Evolutionary conservation across 2,113 vertebrate species (phyloP).

Genomic region (Pao palembangensis): DNA sequence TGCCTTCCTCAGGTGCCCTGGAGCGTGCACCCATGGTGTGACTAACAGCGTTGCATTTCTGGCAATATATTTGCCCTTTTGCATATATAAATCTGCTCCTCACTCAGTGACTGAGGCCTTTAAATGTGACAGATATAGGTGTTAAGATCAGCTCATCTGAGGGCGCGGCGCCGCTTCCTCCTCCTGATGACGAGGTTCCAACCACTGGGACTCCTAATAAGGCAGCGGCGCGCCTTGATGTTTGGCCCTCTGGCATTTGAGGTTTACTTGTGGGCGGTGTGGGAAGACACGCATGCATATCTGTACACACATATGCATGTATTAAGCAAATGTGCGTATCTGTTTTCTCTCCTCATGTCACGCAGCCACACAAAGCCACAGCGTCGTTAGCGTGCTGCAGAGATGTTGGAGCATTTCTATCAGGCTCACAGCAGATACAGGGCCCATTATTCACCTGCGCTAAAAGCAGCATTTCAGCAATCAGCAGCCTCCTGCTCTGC

Average conservation of each 20-base stretch:
- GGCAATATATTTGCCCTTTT: slow-evolving; percentile 52
- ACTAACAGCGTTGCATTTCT: slow-evolving; percentile 45
- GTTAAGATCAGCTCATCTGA: slow-evolving; percentile 50
- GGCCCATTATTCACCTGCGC: slow-evolving; percentile 55
- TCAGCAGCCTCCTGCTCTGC: slow-evolving; percentile 42
- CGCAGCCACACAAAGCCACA: slow-evolving; percentile 32
- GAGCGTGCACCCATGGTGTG: slow-evolving; percentile 7
- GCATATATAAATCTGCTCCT: slow-evolving; percentile 47
- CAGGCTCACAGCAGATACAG: slow-evolving; percentile 55
- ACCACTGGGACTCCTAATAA: slow-evolving; percentile 63
- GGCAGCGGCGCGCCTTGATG: slow-evolving; percentile 61
- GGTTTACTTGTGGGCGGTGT: slow-evolving; percentile 65
- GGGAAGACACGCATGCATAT: slow-evolving; percentile 41
- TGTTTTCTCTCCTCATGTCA: slow-evolving; percentile 10
- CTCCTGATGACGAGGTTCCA: slow-evolving; percentile 59
- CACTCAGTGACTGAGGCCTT: slow-evolving; percentile 35
- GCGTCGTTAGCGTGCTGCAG: slow-evolving; percentile 42
- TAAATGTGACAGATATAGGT: slow-evolving; percentile 60
- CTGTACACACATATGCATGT: slow-evolving; percentile 33
- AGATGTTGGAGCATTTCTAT: slow-evolving; percentile 47
- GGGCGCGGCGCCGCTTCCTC: slow-evolving; percentile 26
- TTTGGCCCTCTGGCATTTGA: slow-evolving; percentile 61
- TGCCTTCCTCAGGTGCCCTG: background rate
- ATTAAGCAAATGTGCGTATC: slow-evolving; percentile 8
- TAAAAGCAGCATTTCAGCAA: slow-evolving; percentile 60